These are phyloP conservation scores for Alectura lathami DNA, from an alignment of 2,113 vertebrate species.

Conservation along the genomic window DNA sequence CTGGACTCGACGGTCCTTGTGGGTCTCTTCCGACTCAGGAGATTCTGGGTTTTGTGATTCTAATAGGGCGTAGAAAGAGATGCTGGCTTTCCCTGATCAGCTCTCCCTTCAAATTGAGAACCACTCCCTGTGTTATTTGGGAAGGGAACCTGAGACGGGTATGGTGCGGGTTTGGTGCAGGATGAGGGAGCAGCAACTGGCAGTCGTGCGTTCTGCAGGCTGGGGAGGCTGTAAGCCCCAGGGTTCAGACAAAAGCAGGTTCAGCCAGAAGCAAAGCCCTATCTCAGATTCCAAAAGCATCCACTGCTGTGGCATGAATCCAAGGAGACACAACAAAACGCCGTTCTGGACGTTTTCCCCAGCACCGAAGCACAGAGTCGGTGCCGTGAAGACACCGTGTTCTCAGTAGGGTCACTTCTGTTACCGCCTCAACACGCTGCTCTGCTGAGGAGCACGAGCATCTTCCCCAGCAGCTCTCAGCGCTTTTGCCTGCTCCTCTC, in stretches of 20 bases:
- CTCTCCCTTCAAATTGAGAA: background rate
- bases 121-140: background rate
- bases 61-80: background rate
- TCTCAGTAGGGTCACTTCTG: background rate
- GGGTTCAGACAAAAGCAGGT: background rate
- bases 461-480: background rate
- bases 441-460: background rate
- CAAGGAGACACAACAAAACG: slow-evolving; percentile 26
- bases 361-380: background rate
- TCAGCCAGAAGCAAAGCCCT: slow-evolving; percentile 2
- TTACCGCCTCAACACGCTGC: background rate
- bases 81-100: background rate
- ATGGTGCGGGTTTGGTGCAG: background rate
- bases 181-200: background rate
- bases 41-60: background rate
- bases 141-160: background rate
- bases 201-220: background rate
- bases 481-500: background rate
- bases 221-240: background rate
- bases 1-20: background rate
- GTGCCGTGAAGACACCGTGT: background rate
- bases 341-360: background rate
- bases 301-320: background rate
- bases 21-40: background rate
- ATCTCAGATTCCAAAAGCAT: slow-evolving; percentile 26